Conservation (phyloP, 2,888 invertebrate genomes). For the Eulithis testata region DNA sequence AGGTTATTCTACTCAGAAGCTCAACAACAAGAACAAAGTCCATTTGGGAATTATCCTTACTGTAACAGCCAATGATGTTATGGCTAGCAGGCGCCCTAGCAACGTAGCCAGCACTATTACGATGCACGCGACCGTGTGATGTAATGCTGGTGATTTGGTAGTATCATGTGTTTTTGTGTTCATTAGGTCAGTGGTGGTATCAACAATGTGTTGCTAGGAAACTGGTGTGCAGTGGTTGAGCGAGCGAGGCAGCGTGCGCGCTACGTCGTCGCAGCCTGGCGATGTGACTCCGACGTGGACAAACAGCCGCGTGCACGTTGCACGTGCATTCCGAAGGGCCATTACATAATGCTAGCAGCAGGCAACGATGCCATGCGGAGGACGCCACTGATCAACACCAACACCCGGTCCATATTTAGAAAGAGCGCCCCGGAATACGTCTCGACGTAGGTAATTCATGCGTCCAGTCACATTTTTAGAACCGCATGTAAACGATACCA, state of each 20-base stretch:
- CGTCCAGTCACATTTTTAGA: slow-evolving; percentile 81
- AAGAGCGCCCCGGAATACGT: slow-evolving; percentile 75
- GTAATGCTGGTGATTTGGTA: slow-evolving; percentile 65
- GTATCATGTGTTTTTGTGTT: slow-evolving; percentile 79
- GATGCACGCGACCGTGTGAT: slow-evolving; percentile 68
- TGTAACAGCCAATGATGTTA: slow-evolving; percentile 56
- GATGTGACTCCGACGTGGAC: slow-evolving; percentile 75
- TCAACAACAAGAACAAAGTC: slow-evolving; percentile 45
- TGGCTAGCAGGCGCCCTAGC: slow-evolving; percentile 62
- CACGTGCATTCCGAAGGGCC: slow-evolving; percentile 73
- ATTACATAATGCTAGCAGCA: slow-evolving; percentile 75
- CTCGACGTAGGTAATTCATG: slow-evolving; percentile 70
- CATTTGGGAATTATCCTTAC: slow-evolving; percentile 36
- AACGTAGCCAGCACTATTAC: slow-evolving; percentile 62
- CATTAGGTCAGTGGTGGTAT: slow-evolving; percentile 78
- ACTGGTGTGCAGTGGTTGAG: slow-evolving; percentile 58
- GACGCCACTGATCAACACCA: slow-evolving; percentile 63
- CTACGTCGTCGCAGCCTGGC: slow-evolving; percentile 50
- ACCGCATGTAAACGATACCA: slow-evolving; percentile 80
- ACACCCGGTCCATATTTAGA: slow-evolving; percentile 81
- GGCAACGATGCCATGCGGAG: slow-evolving; percentile 55
- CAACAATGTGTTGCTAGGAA: slow-evolving; percentile 84
- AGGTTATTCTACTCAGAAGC: slow-evolving; percentile 37
- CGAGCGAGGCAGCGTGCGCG: slow-evolving; percentile 40
- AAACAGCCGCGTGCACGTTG: slow-evolving; percentile 69